phyloP scores from a whole-genome alignment of 2,113 vertebrate genomes.

The Ochotona princeps region DNA sequence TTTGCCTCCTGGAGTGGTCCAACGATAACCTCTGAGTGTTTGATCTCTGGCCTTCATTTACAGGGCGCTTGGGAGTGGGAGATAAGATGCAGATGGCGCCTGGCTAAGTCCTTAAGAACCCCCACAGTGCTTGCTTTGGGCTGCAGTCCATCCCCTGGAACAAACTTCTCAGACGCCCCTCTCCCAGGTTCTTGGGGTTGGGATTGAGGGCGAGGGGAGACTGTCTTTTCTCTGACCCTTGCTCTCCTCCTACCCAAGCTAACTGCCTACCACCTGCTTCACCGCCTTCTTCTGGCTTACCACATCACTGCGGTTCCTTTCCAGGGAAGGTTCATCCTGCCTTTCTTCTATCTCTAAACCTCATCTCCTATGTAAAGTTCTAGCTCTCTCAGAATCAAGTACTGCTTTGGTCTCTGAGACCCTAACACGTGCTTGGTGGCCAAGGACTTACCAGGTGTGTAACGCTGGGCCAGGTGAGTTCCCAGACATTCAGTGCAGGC shows the following conservation, averaged over 20 bases:
- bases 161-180: neutral
- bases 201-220: neutral
- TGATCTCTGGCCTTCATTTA: slow-evolving; percentile 12
- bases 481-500: neutral
- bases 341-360: neutral
- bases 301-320: neutral
- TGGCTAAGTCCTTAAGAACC: neutral
- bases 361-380: neutral
- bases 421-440: neutral
- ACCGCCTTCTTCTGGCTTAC: neutral
- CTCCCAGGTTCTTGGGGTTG: neutral
- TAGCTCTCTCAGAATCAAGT: neutral
- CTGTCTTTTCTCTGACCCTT: neutral
- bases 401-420: too few species aligned
- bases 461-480: neutral
- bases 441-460: neutral
- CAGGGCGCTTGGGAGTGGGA: neutral
- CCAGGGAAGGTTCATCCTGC: neutral
- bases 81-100: neutral
- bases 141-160: too few species aligned
- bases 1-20: neutral
- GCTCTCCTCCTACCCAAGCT: neutral
- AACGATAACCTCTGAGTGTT: slow-evolving; percentile 9
- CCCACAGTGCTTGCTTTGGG: neutral
- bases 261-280: neutral